Conservation (phyloP, 2,797 vertebrate species). For the Coilia nasus region DNA sequence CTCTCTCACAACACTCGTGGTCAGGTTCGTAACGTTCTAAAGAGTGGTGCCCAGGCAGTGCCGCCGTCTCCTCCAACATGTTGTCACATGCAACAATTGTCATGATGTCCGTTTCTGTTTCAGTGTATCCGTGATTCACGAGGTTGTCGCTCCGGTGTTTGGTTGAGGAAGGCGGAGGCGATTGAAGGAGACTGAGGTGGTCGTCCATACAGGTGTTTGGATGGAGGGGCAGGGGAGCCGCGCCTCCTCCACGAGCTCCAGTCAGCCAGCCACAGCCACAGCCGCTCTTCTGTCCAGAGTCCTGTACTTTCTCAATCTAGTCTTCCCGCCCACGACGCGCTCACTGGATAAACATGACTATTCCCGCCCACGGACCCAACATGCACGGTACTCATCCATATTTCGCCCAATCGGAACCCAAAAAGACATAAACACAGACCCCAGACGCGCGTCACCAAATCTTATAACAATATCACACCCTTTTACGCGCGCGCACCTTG, state of each 20-base stretch:
- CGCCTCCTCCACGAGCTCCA: slow-evolving; percentile 74
- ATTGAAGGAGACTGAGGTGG: slow-evolving; percentile 89
- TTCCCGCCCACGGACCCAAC: slow-evolving; percentile 71
- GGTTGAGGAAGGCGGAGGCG: slow-evolving; percentile 81
- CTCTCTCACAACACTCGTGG: slow-evolving; percentile 95
- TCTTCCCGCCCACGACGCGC: slow-evolving; percentile 73
- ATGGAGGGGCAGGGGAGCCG: slow-evolving; percentile 74
- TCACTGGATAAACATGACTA: slow-evolving; percentile 69
- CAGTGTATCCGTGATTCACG: slow-evolving; percentile 85
- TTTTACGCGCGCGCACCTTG: slow-evolving; percentile 64
- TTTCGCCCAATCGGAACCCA: slow-evolving; percentile 66
- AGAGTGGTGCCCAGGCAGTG: slow-evolving; percentile 79
- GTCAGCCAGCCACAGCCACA: slow-evolving; percentile 61
- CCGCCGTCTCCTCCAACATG: slow-evolving; percentile 84
- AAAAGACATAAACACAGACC: slow-evolving; percentile 65
- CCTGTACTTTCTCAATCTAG: slow-evolving; percentile 66
- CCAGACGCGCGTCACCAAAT: slow-evolving; percentile 71
- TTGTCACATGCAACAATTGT: slow-evolving; percentile 91
- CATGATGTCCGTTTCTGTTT: slow-evolving; percentile 84
- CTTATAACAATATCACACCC: slow-evolving; percentile 32
- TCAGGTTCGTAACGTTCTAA: slow-evolving; percentile 81
- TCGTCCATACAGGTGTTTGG: slow-evolving; percentile 84
- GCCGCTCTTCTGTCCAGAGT: slow-evolving; percentile 58
- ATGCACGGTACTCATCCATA: slow-evolving; percentile 43
- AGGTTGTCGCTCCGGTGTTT: slow-evolving; percentile 77